phyloP scores from a whole-genome alignment of 2,113 vertebrate species.

The Hippolais icterina region DNA sequence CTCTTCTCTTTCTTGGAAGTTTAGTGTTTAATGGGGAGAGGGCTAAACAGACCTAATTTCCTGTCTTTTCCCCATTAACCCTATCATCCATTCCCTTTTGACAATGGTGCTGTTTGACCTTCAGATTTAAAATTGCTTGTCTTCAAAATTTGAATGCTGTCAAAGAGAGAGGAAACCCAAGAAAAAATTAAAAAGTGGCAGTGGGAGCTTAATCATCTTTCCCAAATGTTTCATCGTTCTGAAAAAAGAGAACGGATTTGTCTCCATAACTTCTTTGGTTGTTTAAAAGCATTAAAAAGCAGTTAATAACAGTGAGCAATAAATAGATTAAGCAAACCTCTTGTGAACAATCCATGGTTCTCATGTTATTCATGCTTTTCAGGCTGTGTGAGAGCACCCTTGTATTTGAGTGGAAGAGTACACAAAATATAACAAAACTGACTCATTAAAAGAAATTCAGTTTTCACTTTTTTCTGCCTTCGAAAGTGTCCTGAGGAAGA shows the following conservation, averaged over 20 bases:
- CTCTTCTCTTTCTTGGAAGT: neutral
- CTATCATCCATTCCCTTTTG: neutral
- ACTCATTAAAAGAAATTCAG: fast-evolving
- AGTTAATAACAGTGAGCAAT: neutral
- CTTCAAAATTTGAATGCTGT: neutral
- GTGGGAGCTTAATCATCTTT: neutral
- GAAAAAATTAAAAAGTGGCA: neutral
- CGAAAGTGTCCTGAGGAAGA: neutral
- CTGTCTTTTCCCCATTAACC: neutral
- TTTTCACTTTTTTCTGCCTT: neutral
- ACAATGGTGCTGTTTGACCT: neutral
- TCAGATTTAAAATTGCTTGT: neutral
- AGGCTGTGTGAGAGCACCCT: neutral
- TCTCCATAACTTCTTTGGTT: neutral
- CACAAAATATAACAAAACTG: neutral
- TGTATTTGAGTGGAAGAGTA: neutral
- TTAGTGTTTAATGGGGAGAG: neutral
- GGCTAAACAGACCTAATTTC: neutral
- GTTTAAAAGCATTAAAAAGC: neutral
- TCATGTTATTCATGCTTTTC: neutral
- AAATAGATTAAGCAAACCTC: neutral
- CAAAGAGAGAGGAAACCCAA: neutral
- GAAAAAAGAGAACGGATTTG: neutral
- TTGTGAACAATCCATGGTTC: neutral
- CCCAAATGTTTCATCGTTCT: neutral